Evolutionary conservation across 2,113 vertebrate species (phyloP).

Genomic region (Condylura cristata): DNA sequence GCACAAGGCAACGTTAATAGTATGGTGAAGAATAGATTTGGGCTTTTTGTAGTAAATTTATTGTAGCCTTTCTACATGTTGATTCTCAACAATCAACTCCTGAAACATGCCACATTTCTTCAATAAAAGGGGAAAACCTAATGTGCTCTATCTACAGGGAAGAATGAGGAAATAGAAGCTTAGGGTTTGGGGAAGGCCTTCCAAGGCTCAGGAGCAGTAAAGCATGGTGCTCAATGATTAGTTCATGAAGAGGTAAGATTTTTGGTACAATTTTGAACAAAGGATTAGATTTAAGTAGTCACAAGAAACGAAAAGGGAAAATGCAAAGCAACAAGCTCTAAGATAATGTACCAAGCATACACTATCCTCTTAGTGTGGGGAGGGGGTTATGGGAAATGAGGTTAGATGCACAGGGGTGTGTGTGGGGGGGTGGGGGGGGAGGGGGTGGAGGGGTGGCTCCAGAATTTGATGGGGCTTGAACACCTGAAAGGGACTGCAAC

Average conservation of each 20-base stretch:
- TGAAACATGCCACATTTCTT: too few relatives aligned
- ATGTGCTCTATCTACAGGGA: not conserved
- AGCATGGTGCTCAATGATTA: not conserved
- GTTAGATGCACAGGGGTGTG: not conserved
- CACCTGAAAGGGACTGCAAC: not conserved
- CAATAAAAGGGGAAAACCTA: not conserved
- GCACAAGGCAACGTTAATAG: not conserved
- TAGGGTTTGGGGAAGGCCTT: not conserved
- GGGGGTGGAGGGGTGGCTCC: too few relatives aligned
- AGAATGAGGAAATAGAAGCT: not conserved
- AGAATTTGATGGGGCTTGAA: not conserved
- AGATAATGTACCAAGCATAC: not conserved
- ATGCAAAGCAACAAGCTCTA: not conserved
- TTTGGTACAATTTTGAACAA: not conserved
- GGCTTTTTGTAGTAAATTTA: too few relatives aligned
- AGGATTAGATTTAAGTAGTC: not conserved
- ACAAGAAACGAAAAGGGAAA: not conserved
- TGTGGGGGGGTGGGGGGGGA: too few relatives aligned
- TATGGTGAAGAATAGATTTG: too few relatives aligned
- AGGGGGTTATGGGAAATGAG: not conserved
- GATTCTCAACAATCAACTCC: too few relatives aligned
- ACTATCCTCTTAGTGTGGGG: not conserved
- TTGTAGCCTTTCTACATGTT: too few relatives aligned
- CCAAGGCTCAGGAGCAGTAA: not conserved
- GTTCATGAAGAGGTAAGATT: not conserved